Conservation (phyloP, 2,113 vertebrate genomes). For the human region DNA sequence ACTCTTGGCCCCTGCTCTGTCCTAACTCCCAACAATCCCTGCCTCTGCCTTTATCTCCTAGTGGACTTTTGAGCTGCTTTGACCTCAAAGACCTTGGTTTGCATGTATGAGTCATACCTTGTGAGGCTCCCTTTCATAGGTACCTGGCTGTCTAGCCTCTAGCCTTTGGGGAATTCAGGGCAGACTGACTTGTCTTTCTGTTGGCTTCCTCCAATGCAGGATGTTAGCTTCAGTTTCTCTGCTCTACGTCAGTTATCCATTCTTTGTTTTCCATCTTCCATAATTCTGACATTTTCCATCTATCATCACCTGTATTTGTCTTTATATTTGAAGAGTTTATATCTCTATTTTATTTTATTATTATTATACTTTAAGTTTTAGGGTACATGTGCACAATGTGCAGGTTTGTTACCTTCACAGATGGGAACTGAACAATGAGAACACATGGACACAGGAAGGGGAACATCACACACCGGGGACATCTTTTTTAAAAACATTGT, state of each 20-base stretch:
- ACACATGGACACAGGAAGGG: no score
- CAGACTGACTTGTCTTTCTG: background rate
- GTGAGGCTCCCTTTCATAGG: background rate
- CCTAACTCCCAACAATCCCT: background rate
- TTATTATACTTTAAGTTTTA: no score
- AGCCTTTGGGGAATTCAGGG: background rate
- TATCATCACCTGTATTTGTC: background rate
- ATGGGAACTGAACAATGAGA: no score
- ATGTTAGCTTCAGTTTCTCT: constrained; percentile 9
- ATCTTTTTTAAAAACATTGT: background rate
- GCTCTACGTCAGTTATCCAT: background rate
- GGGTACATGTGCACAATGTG: no score
- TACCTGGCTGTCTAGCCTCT: background rate
- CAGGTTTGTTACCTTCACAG: no score
- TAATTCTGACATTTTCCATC: constrained; percentile 3
- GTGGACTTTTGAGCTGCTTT: background rate
- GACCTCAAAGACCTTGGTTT: background rate
- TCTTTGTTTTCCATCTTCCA: constrained; percentile 17
- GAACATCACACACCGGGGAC: no score
- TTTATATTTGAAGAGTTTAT: background rate
- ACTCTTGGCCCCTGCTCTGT: background rate
- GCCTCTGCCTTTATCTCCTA: background rate
- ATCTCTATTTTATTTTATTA: background rate
- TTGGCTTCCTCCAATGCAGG: background rate
- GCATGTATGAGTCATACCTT: background rate